phyloP scores from a whole-genome alignment of 2,113 vertebrate species.

The Syngnathoides biaculeatus region DNA sequence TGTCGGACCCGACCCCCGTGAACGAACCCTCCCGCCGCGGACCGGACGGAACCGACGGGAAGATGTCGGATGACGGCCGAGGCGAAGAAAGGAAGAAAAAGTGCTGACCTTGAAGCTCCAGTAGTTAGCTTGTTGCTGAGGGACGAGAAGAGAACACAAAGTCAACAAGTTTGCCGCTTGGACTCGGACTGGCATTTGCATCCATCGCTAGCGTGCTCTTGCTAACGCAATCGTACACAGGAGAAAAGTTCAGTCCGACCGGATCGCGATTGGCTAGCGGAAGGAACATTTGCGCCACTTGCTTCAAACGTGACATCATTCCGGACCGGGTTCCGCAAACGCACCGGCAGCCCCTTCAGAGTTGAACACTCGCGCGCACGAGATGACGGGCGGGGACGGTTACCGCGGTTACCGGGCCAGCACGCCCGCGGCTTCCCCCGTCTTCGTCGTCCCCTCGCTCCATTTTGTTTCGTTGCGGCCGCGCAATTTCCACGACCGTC shows the following conservation, averaged over 20 bases:
- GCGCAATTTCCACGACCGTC: conserved; percentile 47
- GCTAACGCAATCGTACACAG: too few relatives aligned
- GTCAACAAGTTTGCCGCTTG: not conserved
- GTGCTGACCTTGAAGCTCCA: conserved; percentile 99
- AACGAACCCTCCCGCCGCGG: too few relatives aligned
- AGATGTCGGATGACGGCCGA: too few relatives aligned
- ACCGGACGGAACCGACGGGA: too few relatives aligned
- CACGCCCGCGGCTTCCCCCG: conserved; percentile 44
- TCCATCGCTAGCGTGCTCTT: too few relatives aligned
- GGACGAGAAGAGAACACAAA: conserved; percentile 36
- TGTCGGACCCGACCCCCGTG: too few relatives aligned
- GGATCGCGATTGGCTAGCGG: too few relatives aligned
- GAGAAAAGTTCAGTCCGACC: too few relatives aligned
- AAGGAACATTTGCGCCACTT: too few relatives aligned
- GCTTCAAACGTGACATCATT: conserved; percentile 6
- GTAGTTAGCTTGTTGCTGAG: conserved; percentile 90
- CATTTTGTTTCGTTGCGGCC: conserved; percentile 59
- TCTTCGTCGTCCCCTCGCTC: conserved; percentile 60
- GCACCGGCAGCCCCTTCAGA: conserved; percentile 66
- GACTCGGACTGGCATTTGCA: too few relatives aligned
- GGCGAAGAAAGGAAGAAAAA: not conserved
- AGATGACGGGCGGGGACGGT: conserved; percentile 35
- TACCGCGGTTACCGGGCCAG: conserved; percentile 68
- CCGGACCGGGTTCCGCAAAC: not conserved
- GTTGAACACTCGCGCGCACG: too few relatives aligned